Evolutionary conservation across 2,113 vertebrate species (phyloP), one percentile per base, ranked within the genome.

Genomic region (Hippocampus comes): DNA sequence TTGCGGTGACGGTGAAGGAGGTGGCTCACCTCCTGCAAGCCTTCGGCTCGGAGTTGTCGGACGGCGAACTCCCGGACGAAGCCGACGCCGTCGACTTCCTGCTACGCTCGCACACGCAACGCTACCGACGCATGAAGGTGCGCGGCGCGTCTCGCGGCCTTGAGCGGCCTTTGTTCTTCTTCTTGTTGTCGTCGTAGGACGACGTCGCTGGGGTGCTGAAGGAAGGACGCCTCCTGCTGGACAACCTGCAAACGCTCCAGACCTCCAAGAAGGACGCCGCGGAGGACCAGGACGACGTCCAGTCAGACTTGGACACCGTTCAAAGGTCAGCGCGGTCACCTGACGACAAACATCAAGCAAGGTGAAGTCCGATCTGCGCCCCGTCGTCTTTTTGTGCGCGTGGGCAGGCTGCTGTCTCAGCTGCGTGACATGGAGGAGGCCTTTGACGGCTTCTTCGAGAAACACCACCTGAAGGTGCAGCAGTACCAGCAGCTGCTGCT

Each of bases 391-490:
- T 34, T 38, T 9, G 51, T 27, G 46, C 74, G 23, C 79, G n/a
- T 41, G 68, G 4, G 12, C 66, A 99, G 97, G 81, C 94, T 99
- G 49, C 91, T 99, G 61, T 89, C 92, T 49, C 97, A 99, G 89
- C 91, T 99, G 63, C 91, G 82, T 59, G 97, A 99, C 84, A 98
- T 97, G 96, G 97, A 99, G 89, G 94, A 87, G 63, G 97, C 97
- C 9, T 99, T 99, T 71, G 97, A 99, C 66, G 96, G 95, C 69
- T 99, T 99, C 92, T 99, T 97, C 92, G 97, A 98, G 78, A 99
- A 99, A 72, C 95, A 99, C 57, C 96, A 98, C 81, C 89, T 96
- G 65, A 99, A 99, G 91, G 94, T 97, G 91, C 93, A 97, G 67
- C 97, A 99, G 68, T 98, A 95, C 78, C 91, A 96, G 65, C 94